Base-by-base conservation (phyloP, 2,888 invertebrate species). In the Tenthredo mesomela region DNA sequence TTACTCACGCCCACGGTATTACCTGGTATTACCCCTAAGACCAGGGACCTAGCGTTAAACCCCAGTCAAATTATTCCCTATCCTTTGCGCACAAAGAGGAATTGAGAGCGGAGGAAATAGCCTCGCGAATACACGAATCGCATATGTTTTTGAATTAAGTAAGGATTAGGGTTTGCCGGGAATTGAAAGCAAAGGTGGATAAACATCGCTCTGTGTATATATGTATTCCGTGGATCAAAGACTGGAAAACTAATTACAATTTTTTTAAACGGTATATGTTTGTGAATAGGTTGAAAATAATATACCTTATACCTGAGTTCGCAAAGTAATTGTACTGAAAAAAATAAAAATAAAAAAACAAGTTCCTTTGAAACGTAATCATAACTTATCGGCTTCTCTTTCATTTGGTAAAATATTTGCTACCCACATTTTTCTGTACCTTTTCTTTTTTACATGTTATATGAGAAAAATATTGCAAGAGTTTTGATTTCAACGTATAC, bases 21-120 rank as follows among this genome's bases (percentile, higher is more conserved):
- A 82, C 67, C 82, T 82, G 82, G 82, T 33, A 82, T 82, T 82
- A 82, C 82, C 61, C 67, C 70, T 82, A 82, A 82, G 82, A 82
- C 82, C 82, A 29, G 43, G 82, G 82, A 67, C 67, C 67, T 58
- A 70, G 65, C 82, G 82, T 82, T 67, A 82, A 82, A 82, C 50
- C 82, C 82, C 82, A 82, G 82, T 82, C 82, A 82, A 82, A 82
- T 82, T 82, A 82, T 82, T 82, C 82, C 82, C 82, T 37, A 82
- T 43, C 65, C 67, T 65, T 70, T 25, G 47, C 25, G 21, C 47
- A 50, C 82, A 43, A 47, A 67, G 67, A 65, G 82, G 82, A 70
- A 82, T 67, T 70, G 43, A 25, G 29, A 18, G 29, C 15, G 67
- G 43, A 33, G 25, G 82, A 33, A 67, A 67, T 47, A 29, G 67